Base-by-base conservation (phyloP, 2,888 invertebrate genomes). In the Limenitis camilla region DNA sequence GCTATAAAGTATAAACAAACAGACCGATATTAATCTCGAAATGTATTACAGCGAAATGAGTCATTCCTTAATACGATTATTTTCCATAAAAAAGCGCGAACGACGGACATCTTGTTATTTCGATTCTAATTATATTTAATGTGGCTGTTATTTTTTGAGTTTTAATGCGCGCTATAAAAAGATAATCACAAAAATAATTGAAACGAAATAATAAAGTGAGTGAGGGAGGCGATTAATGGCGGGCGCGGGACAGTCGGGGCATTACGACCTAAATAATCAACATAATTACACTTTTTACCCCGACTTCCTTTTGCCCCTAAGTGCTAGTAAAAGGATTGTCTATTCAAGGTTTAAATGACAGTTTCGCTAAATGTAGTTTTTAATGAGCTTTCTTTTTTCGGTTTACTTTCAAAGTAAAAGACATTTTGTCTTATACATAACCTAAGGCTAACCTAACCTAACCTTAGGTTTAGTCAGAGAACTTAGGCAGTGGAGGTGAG, bases 171-270 rank as follows among this genome's bases (percentile, higher is more conserved):
- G 81, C 84, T 81, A 82, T 87, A 87, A 87, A 86, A 87, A 86
- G 85, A 86, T 86, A 86, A 86, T 86, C 85, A 86, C 83, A 78
- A 86, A 87, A 85, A 87, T 87, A 87, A 86, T 86, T 86, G 85
- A 87, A 87, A 85, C 85, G 86, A 86, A 87, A 87, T 86, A 85
- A 85, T 86, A 83, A 83, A 84, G 78, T 80, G 74, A 68, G 72
- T 64, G 67, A 70, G 73, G 81, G 77, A 71, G 76, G 75, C 78
- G 78, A 84, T 82, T 84, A 85, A 84, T 84, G 83, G 78, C 72
- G 70, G 69, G 71, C 63, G 71, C 67, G 72, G 82, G 82, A 83
- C 81, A 84, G 86, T 85, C 78, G 71, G 74, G 74, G 76, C 83
- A 86, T 87, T 86, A 86, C 79, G 83, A 81, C 79, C 84, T 80